phyloP scores from a whole-genome alignment of 1,140 invertebrate genomes.

The Aphaenogaster rudis region DNA sequence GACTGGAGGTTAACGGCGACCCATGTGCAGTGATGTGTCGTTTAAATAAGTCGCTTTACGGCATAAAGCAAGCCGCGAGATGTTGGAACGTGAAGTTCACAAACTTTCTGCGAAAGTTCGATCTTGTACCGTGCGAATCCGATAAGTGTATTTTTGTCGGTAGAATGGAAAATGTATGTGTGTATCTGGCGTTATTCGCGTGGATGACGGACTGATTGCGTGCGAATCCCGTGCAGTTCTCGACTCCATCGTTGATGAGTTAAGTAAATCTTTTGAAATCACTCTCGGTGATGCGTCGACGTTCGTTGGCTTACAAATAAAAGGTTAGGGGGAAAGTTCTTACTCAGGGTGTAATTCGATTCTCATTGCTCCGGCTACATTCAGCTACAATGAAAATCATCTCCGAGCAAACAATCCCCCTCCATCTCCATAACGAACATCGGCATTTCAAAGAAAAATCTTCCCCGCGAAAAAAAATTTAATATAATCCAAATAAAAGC shows the following conservation, averaged over 20 bases:
- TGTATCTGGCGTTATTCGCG: slow-evolving; percentile 16
- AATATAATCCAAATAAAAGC: too few relatives aligned
- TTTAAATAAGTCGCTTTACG: slow-evolving; percentile 82
- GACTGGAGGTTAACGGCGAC: slow-evolving; percentile 41
- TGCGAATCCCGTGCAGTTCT: slow-evolving; percentile 63
- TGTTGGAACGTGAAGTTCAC: slow-evolving; percentile 79
- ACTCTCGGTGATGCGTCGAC: background rate
- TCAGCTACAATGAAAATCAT: too few relatives aligned
- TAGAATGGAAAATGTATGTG: background rate
- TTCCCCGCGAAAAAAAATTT: too few relatives aligned
- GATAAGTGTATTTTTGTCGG: slow-evolving; percentile 27
- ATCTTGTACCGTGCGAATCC: background rate
- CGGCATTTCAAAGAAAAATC: too few relatives aligned
- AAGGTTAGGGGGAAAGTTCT: too few relatives aligned
- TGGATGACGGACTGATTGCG: slow-evolving; percentile 68
- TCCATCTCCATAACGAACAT: too few relatives aligned
- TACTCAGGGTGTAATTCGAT: too few relatives aligned
- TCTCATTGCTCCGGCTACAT: too few relatives aligned
- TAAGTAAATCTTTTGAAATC: slow-evolving; percentile 42
- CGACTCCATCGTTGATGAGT: background rate
- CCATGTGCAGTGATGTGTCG: slow-evolving; percentile 72
- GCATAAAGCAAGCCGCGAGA: slow-evolving; percentile 80
- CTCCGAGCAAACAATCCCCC: too few relatives aligned
- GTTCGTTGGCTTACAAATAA: slow-evolving; percentile 59
- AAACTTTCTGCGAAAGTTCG: slow-evolving; percentile 64